Base-by-base conservation (phyloP, 2,888 invertebrate species). In the Noctuana brunneofusca region DNA sequence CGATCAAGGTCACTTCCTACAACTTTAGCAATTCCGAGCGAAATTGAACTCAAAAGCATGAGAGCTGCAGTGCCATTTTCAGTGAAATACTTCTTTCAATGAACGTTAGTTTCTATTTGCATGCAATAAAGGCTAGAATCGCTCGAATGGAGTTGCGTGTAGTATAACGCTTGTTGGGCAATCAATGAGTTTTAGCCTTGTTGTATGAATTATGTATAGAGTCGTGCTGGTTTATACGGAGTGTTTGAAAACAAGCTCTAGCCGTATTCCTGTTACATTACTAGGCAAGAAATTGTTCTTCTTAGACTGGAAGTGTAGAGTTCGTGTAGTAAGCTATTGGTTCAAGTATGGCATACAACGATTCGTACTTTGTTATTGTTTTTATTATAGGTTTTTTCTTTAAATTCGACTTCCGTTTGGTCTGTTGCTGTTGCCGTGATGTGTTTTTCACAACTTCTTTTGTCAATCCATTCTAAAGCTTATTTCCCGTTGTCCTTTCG, bases 1-100 rank as follows among this genome's bases (percentile, higher is more conserved):
- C 80, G 75, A 74, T 78, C 87, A 90, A 89, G 89, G 89, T 89
- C 89, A 75, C 71, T 79, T 80, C 76, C 81, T 75, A 74, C 69
- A 53, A 64, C 59, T n/a, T 14, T 14, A 27, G 30, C 30, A 9
- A 62, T 58, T 59, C 18, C 57, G 18, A 46, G 50, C 63, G 14
- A 63, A 63, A 63, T n/a, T 56, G 16, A 63, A 63, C 56, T 43
- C 41, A 50, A 56, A 38, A 16, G n/a, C 27, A 14, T 38, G 2
- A n/a, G 27, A 14, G 16, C 9, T 30, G 35, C 43, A 50, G 41
- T 32, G 16, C 50, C 5, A 16, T 32, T 53, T 53, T 14, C n/a
- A 6, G 8, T 32, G 41, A 22, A n/a, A 22, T 3, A 6, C 2
- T 46, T 1, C 43, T 30, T 38, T 50, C 56, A 56, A 50, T 16